These are phyloP conservation scores for Thamnophis elegans DNA, from an alignment of 2,797 vertebrate genomes.

Conservation along the genomic window DNA sequence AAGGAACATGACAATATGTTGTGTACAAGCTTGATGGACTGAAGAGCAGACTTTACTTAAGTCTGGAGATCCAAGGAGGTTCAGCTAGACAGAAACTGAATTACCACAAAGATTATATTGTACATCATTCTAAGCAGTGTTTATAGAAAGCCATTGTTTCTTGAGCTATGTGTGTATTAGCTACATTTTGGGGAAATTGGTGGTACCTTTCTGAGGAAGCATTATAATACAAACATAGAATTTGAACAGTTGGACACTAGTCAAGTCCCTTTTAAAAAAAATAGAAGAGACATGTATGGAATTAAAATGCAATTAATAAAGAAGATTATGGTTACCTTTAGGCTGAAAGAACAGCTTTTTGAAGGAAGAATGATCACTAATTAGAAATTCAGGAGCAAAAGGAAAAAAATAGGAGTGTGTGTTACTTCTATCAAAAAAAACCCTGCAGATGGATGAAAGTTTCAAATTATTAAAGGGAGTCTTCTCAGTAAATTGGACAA, in stretches of 20 bases:
- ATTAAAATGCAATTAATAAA: not conserved
- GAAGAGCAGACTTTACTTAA: not conserved
- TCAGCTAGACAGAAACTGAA: not conserved
- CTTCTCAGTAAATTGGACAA: slow-evolving; percentile 29
- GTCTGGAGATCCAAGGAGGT: not conserved
- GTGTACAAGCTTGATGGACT: not conserved
- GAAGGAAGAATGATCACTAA: not conserved
- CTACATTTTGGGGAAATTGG: not conserved
- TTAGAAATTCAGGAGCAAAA: not conserved
- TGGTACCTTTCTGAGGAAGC: not conserved
- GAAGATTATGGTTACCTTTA: not conserved
- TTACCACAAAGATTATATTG: not conserved
- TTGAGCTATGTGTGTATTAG: not conserved
- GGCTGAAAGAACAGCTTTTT: not conserved
- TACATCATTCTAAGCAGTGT: not conserved
- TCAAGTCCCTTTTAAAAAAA: too few species aligned
- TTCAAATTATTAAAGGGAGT: slow-evolving; percentile 28
- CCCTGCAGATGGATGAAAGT: slow-evolving; percentile 9
- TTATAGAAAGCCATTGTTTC: not conserved
- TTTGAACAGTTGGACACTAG: not conserved
- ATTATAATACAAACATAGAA: not conserved
- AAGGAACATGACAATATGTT: slow-evolving; percentile 47
- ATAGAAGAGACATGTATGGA: not conserved
- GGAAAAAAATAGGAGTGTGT: not conserved
- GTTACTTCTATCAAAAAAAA: not conserved